Base-by-base conservation (phyloP, 2,888 invertebrate genomes). In the Ennomos quercinarius region DNA sequence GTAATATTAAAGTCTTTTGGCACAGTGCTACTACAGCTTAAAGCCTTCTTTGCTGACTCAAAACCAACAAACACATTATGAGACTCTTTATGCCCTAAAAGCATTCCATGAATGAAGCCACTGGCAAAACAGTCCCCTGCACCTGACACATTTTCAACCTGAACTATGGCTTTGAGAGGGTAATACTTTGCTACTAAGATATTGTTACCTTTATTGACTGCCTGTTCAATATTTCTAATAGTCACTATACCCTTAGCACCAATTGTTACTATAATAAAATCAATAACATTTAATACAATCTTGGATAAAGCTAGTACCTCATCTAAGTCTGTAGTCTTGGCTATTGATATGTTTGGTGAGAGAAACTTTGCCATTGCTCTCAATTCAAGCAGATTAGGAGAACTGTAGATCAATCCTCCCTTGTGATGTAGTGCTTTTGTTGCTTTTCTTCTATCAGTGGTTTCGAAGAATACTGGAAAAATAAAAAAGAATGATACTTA, bases 391-490 rank as follows among this genome's bases (percentile, higher is more conserved):
- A 96, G 77, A 81, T 98, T 98, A 0, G 98, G 98, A 1, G 97
- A 96, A 8, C 96, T 93, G 70, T 95, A 94, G 13, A 91, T 85
- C 34, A 96, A 74, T 86, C 91, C 93, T 45, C 84, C 73, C 10
- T 83, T 74, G 10, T 83, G 89, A 39, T 81, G 75, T 64, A 97
- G 95, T 27, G 96, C 95, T 83, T 96, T 97, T 0, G 87, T 83
- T 0, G 97, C 96, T 78, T 96, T 96, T 68, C 94, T 93, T 73
- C 95, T 89, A 76, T 98, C 98, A 0, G 98, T 98, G 0, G 98
- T 98, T 81, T 98, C 98, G 81, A 95, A 98, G 93, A 97, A 97
- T 8, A 98, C 98, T 95, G 94, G 66, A 95, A 95, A 74, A 82
- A 79, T 71, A 35, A 35, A 39, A 70, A 66, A 72, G 59, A 51